Evolutionary conservation across 2,113 vertebrate genomes (phyloP).

Genomic region (Alouatta palliata): DNA sequence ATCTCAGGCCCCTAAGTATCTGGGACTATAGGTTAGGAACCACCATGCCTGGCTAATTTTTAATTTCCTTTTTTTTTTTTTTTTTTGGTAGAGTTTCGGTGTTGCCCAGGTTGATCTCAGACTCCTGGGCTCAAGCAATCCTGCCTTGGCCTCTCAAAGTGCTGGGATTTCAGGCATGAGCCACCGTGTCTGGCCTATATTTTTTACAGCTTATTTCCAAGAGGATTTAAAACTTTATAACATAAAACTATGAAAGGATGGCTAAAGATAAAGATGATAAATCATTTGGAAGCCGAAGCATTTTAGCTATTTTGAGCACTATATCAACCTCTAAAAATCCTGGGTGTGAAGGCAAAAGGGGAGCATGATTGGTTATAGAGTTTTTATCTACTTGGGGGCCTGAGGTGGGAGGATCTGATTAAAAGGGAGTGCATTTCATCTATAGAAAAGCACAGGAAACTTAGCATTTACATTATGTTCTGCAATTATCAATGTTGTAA

Average conservation of each 20-base stretch:
- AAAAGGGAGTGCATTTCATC: slow-evolving; percentile 41
- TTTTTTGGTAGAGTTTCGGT: background rate
- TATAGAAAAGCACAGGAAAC: slow-evolving; percentile 58
- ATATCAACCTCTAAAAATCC: background rate
- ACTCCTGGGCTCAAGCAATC: background rate
- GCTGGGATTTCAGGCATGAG: background rate
- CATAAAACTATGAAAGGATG: slow-evolving; percentile 31
- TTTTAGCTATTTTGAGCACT: slow-evolving; percentile 56
- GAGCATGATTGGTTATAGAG: background rate
- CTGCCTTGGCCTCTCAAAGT: background rate
- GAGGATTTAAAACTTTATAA: slow-evolving; percentile 56
- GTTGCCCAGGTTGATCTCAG: background rate
- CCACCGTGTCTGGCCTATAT: background rate
- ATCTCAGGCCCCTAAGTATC: too few relatives aligned
- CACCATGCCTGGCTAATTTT: background rate
- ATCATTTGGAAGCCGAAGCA: slow-evolving; percentile 36
- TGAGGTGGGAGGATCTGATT: background rate
- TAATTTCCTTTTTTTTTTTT: background rate
- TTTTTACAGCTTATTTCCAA: slow-evolving; percentile 52
- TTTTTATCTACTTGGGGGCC: background rate
- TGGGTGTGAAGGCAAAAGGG: slow-evolving; percentile 49
- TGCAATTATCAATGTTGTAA: slow-evolving; percentile 37
- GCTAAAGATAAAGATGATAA: slow-evolving; percentile 26
- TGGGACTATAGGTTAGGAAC: background rate
- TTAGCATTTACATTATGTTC: slow-evolving; percentile 51